Evolutionary conservation across 2,888 invertebrate genomes (phyloP).

Genomic region (Scaeva pyrastri): DNA sequence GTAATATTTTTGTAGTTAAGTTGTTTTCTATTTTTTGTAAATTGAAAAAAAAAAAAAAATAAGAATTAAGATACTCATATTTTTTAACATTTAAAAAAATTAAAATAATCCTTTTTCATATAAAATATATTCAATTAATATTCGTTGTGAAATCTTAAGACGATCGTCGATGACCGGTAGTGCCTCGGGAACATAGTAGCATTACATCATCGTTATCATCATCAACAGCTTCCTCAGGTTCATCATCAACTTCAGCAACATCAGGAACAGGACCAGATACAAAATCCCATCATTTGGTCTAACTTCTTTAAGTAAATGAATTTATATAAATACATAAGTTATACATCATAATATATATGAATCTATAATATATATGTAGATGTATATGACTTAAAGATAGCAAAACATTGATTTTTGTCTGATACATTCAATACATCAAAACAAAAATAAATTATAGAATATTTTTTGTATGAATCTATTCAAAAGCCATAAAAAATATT

Average conservation of each 20-base stretch:
- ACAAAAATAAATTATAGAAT: constrained; percentile 54
- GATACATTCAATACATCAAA: constrained; percentile 58
- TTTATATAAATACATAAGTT: constrained; percentile 34
- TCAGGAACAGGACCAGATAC: constrained; percentile 76
- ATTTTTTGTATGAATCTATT: constrained; percentile 70
- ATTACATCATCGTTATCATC: constrained; percentile 80
- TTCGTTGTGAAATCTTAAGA: constrained; percentile 78
- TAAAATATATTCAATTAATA: constrained; percentile 38
- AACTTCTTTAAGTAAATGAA: constrained; percentile 59
- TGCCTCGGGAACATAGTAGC: constrained; percentile 81
- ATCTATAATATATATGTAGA: constrained; percentile 58
- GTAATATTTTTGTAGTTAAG: constrained; percentile 47
- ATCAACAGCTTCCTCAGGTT: constrained; percentile 81
- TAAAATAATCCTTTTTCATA: constrained; percentile 31
- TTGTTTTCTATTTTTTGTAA: constrained; percentile 44
- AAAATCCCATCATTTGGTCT: constrained; percentile 77
- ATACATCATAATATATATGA: constrained; percentile 38
- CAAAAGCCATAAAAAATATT: constrained; percentile 53
- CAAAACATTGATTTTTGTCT: constrained; percentile 65
- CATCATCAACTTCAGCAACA: constrained; percentile 77
- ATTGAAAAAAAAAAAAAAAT: constrained; percentile 39
- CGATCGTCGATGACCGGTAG: constrained; percentile 84
- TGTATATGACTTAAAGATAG: too few species aligned
- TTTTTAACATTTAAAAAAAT: constrained; percentile 25
- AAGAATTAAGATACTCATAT: neutral